Conservation (phyloP, 2,113 vertebrate species). For the Heteronetta atricapilla region DNA sequence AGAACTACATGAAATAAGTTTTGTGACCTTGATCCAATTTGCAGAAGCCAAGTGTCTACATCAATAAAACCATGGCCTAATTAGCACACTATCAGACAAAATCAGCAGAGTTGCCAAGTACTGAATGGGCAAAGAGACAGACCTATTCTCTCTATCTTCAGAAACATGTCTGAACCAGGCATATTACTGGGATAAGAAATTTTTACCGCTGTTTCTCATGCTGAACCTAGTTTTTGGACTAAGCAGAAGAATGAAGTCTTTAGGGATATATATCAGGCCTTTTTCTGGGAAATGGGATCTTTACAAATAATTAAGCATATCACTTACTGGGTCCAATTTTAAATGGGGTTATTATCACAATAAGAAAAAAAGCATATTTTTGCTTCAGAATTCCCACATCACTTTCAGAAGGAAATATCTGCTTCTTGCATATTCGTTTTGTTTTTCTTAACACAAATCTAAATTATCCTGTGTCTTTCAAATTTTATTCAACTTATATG, state of each 20-base stretch:
- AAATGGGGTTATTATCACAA: not conserved
- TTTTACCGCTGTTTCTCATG: not conserved
- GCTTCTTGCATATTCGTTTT: not conserved
- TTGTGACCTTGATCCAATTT: not conserved
- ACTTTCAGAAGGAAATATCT: not conserved
- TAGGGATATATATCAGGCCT: not conserved
- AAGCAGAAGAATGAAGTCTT: not conserved
- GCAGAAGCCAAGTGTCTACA: not conserved
- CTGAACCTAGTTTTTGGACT: not conserved
- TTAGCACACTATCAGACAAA: not conserved
- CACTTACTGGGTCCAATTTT: not conserved
- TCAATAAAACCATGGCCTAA: not conserved
- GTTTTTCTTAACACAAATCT: not conserved
- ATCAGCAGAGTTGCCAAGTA: not conserved
- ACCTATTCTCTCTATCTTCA: not conserved
- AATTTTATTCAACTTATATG: not conserved
- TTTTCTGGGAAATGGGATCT: not conserved
- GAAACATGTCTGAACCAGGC: not conserved
- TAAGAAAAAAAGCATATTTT: not conserved
- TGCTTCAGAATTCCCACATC: not conserved
- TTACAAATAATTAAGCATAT: not conserved
- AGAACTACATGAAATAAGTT: conserved; percentile 10
- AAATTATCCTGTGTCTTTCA: not conserved
- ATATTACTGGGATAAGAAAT: not conserved
- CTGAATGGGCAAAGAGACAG: not conserved